Evolutionary conservation across 2,888 invertebrate genomes (phyloP), one percentile per base, ranked within the genome.

Genomic region (Ophion ventricosus): DNA sequence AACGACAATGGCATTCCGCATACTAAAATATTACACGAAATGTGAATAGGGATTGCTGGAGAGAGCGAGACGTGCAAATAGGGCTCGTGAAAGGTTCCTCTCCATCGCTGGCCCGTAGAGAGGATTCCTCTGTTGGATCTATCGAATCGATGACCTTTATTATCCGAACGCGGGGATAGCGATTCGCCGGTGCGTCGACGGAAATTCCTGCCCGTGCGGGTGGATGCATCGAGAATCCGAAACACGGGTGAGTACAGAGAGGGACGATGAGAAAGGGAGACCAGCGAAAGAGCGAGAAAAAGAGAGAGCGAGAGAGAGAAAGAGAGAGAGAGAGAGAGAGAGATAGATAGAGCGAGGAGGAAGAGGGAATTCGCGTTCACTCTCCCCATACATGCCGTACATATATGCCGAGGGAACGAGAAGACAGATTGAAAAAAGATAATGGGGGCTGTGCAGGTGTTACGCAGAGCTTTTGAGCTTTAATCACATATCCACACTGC

Each of bases 401-500:
- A 43, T 59, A 25, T 80, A 25, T 61, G 74, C 23, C 40, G 25
- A 20, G 29, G 54, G 76, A 80, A 75, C 40, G 81, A 74, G 82
- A 82, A 82, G 61, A 82, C 69, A 82, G 88, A 90, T 91, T 78
- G 82, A 69, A 82, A 82, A 82, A 78, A 82, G 72, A 82, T 79
- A 59, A 82, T 79, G 40, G 77, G 59, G 75, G 75, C 54, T 88
- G 90, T 87, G 89, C 87, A 83, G 88, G 87, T 89, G 89, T 91
- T 90, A 89, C 88, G 89, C 83, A 85, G 84, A 88, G 90, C 90
- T 89, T 90, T 89, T 87, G 86, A 72, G 66, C 91, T 91, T 92
- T 92, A 92, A 92, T 92, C 92, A 91, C 91, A 88, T 91, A 91
- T 90, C 88, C 90, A 89, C 90, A 90, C 89, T 90, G 25, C 23